These are phyloP conservation scores for Eledone cirrhosa DNA, from an alignment of 2,888 invertebrate genomes.

Conservation along the genomic window DNA sequence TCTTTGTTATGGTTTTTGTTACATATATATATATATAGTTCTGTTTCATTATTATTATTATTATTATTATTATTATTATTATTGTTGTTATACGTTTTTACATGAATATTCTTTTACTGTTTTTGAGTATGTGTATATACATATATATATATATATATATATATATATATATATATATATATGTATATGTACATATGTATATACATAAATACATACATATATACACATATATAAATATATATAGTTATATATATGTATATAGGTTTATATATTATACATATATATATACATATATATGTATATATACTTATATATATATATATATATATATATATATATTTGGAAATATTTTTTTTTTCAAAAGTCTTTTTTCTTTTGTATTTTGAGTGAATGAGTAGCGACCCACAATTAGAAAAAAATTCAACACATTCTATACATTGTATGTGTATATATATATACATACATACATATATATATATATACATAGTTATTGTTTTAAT, in stretches of 20 bases:
- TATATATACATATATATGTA: background rate
- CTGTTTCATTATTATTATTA: no score
- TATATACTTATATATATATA: no score
- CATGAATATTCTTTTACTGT: no score
- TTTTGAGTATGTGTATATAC: background rate
- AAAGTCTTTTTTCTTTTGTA: background rate
- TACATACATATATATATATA: slow-evolving; percentile 6
- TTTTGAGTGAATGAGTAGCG: background rate
- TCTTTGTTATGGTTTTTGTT: no score
- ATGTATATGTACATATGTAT: background rate
- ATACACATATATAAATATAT: no score
- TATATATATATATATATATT: background rate
- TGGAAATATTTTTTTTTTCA: no score
- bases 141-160: background rate
- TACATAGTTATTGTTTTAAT: background rate
- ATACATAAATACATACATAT: background rate
- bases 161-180: background rate
- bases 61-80: no score
- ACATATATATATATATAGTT: no score
- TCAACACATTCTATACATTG: background rate
- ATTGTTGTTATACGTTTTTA: no score
- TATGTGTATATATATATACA: background rate
- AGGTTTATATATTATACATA: no score
- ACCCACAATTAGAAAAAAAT: no score
- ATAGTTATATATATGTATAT: background rate